Base-by-base conservation (phyloP, 2,888 invertebrate genomes). In the Panopea generosa region DNA sequence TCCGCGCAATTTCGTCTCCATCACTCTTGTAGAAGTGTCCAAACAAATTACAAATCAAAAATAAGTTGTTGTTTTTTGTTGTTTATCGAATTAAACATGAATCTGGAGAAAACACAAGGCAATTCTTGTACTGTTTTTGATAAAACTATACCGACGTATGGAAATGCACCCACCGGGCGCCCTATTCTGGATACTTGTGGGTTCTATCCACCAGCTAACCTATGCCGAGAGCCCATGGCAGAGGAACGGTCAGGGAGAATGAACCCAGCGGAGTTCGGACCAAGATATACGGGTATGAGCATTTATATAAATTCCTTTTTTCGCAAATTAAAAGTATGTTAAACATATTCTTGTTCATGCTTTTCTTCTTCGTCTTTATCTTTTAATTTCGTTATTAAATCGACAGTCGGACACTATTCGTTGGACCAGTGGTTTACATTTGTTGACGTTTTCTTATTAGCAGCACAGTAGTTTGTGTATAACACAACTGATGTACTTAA, bases 11-110 rank as follows among this genome's bases (percentile, higher is more conserved):
- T 80, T 80, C 65, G 22, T 29, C 53, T 50, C 62, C 65, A 67
- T 76, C 80, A 76, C 55, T 80, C 53, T 45, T 40, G 40, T 18
- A 69, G 59, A 62, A 47, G 59, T 70, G 80, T 80, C 76, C 69
- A 56, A 55, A 59, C 72, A 73, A 80, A 80, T 80, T 80, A 80
- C 57, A 52, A 62, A 68, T 77, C 67, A 65, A 65, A 65, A 49
- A 20, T 38, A 52, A 62, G 49, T 50, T 65, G 27, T 65, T 40
- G 29, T 29, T 40, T 52, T 20, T 22, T 4, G 18, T 20, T 4
- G 26, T 52, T 26, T 24, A 18, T 52, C 20, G 26, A 20, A 26
- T 24, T 26, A 18, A 26, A 18, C 50, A 77, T 77, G 77, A 77
- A 77, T 72, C 29, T 77, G 67, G 71, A 77, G 57, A 77, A 77